These are phyloP conservation scores for Monodelphis domestica DNA, from an alignment of 2,797 vertebrate species.

Conservation along the genomic window DNA sequence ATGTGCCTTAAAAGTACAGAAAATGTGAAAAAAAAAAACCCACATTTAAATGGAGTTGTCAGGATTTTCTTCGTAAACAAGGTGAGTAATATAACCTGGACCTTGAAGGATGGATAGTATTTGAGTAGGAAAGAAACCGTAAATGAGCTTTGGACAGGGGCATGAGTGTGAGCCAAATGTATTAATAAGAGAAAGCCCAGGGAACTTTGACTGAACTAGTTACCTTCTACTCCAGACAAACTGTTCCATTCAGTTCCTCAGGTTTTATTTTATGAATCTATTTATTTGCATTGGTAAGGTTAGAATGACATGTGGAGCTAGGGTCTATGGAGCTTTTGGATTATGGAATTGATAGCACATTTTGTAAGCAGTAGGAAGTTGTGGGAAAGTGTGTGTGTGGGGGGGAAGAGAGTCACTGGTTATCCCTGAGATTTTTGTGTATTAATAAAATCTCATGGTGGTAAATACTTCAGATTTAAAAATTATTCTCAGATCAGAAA, in stretches of 20 bases:
- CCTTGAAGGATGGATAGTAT: neutral
- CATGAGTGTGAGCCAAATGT: neutral
- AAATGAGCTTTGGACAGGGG: neutral
- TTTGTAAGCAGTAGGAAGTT: neutral
- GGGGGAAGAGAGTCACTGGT: too few species aligned
- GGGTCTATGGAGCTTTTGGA: neutral
- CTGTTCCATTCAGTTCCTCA: neutral
- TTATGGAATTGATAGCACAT: neutral
- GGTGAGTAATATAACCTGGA: neutral
- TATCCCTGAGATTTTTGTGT: constrained; percentile 6
- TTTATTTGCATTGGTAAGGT: neutral
- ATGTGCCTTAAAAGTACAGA: neutral
- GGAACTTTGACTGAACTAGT: neutral
- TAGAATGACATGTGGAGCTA: neutral
- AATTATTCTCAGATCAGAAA: neutral
- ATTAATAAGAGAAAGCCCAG: neutral
- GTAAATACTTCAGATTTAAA: neutral
- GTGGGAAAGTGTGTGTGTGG: too few species aligned
- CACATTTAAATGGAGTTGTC: neutral
- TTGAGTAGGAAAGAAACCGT: neutral
- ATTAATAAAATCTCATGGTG: neutral
- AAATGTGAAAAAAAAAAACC: neutral
- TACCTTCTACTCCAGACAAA: neutral
- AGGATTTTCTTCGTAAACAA: neutral
- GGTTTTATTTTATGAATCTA: too few species aligned